Evolutionary conservation across 2,113 vertebrate genomes (phyloP).

Genomic region (Rhinichthys klamathensis): DNA sequence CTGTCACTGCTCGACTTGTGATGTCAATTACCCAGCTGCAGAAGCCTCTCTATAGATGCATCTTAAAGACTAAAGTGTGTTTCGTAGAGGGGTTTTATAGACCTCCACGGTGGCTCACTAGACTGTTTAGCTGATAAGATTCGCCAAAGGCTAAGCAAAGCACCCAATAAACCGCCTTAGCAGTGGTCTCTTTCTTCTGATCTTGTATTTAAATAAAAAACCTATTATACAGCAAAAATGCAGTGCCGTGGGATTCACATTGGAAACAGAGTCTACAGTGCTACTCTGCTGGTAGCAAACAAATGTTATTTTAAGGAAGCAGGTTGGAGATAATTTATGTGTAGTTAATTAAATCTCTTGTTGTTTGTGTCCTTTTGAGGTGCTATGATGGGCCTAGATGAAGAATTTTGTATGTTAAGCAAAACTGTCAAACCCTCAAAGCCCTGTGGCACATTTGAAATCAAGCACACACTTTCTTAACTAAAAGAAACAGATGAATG

Average conservation of each 20-base stretch:
- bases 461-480: conserved; percentile 70
- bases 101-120: conserved; percentile 56
- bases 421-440: conserved; percentile 73
- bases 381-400: conserved; percentile 67
- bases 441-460: conserved; percentile 65
- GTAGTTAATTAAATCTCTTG: conserved; percentile 83
- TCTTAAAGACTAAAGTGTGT: conserved; percentile 54
- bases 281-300: conserved; percentile 80
- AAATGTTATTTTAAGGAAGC: conserved; percentile 82
- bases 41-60: conserved; percentile 47
- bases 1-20: neutral
- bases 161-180: conserved; percentile 75
- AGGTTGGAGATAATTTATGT: conserved; percentile 80
- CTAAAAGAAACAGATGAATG: conserved; percentile 56
- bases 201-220: conserved; percentile 84
- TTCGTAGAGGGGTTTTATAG: conserved; percentile 14
- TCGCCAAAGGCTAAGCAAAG: conserved; percentile 70
- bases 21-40: conserved; percentile 44
- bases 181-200: conserved; percentile 76
- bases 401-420: conserved; percentile 77
- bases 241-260: conserved; percentile 72
- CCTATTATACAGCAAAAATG: conserved; percentile 82
- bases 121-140: conserved; percentile 72
- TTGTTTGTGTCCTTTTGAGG: conserved; percentile 80
- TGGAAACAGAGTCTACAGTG: conserved; percentile 69